A percentile compares a stretch with the other conserved stretches of the same genome.
These are phyloP conservation scores for Chaetogeoica ovagalla DNA, from an alignment of 2,888 invertebrate genomes.

Conservation along the genomic window DNA sequence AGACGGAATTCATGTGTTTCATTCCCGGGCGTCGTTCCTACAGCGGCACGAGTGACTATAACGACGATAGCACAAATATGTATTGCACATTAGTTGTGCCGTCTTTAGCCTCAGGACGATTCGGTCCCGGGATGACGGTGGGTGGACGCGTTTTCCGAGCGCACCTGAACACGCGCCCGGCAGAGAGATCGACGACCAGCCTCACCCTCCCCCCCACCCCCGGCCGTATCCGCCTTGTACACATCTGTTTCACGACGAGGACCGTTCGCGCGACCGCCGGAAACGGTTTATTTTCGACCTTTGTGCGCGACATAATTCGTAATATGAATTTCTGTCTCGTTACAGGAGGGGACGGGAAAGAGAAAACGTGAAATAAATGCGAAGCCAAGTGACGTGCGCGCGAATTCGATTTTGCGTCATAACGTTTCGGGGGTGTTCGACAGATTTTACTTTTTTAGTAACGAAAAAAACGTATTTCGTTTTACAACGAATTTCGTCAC, in stretches of 20 bases:
- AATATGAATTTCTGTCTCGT: neutral
- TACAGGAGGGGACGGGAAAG: neutral
- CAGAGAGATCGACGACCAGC: no score
- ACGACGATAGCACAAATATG: conserved; percentile 4
- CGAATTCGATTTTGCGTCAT: no score
- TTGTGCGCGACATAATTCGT: neutral
- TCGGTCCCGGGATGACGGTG: neutral
- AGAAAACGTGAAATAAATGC: neutral
- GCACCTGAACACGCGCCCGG: no score
- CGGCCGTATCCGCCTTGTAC: neutral
- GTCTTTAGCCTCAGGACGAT: neutral
- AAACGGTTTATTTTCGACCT: conserved; percentile 46
- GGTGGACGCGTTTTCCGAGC: no score
- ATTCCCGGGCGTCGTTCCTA: neutral
- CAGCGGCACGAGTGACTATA: neutral
- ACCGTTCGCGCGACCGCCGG: conserved; percentile 10
- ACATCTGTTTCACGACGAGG: conserved; percentile 1
- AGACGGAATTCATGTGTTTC: conserved; percentile 18
- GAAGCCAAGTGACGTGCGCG: neutral
- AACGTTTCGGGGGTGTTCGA: no score
- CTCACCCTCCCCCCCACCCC: no score
- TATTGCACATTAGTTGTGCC: neutral
- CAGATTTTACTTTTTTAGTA: no score
- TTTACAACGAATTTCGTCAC: no score
- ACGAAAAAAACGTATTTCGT: no score